Evolutionary conservation across 2,888 invertebrate genomes (phyloP), one percentile per base, ranked within the genome.

Genomic region (Cantharis flavilabris): DNA sequence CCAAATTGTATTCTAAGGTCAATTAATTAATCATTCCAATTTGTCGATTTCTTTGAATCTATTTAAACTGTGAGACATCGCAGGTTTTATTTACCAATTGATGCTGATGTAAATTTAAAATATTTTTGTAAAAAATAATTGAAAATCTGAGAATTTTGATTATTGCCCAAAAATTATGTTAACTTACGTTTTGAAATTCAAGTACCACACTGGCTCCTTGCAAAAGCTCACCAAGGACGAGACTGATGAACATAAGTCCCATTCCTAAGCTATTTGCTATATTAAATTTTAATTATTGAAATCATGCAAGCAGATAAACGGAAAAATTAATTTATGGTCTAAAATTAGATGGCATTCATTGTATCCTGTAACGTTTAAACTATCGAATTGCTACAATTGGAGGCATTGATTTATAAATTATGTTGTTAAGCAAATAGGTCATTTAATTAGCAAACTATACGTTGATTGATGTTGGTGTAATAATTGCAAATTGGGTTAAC

Each of bases 311-410:
- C 49, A n/a, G 49, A 49, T 49, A 49, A n/a, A 49, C 49, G n/a
- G 49, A 49, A 26, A 67, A 67, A 23, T 67, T 67, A 67, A 76
- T 73, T 76, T 73, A 73, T 65, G 18, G n/a, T 72, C 76, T 76
- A 76, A 73, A 76, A 70, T 76, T 76, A 76, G 76, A 76, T 16
- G n/a, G 63, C 26, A 67, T 73, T 76, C 62, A 26, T 70, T 28
- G 33, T 72, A 72, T 72, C 72, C 75, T 72, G 64, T 70, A 62
- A 49, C 67, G 67, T 76, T 76, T 73, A 73, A 73, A 71, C 70
- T 62, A 71, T 73, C 72, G 20, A 26, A 69, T 62, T 69, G 69
- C 7, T 67, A 62, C 72, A 72, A 76, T 76, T 76, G 76, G 67
- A 71, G 67, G 62, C 16, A 62, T 62, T 62, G 71, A 13, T 28